Conservation (phyloP, 2,888 invertebrate species). For the Ypsolopha scabrella region DNA sequence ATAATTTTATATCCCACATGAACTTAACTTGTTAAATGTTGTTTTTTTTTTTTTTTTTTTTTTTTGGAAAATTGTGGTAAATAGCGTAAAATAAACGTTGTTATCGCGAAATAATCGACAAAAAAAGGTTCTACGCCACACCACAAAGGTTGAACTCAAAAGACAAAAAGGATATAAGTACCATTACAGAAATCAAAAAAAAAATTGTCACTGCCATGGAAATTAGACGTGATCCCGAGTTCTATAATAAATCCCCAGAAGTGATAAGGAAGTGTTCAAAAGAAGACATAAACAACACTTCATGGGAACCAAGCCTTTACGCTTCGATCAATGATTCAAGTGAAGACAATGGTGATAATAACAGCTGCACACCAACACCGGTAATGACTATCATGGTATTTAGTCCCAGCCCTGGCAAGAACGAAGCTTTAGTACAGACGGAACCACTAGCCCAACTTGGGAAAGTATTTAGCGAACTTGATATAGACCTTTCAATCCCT, state of each 20-base stretch:
- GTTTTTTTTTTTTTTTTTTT: no score
- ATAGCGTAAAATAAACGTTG: no score
- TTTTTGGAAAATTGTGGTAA: no score
- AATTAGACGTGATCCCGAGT: not conserved
- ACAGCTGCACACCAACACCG: conserved; percentile 18
- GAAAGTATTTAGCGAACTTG: no score
- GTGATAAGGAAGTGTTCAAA: conserved; percentile 39
- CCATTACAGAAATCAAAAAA: not conserved
- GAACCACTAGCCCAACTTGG: conserved; percentile 16
- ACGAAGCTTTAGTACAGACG: conserved; percentile 38
- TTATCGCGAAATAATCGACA: no score
- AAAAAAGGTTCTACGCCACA: no score
- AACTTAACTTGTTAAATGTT: no score
- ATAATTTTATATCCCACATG: no score
- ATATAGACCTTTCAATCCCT: no score
- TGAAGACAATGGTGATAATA: conserved; percentile 21
- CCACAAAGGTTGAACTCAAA: no score
- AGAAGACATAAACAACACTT: conserved; percentile 30
- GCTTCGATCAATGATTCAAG: conserved; percentile 24
- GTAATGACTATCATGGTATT: not conserved
- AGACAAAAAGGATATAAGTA: no score
- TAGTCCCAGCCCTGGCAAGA: no score
- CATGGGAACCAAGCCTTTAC: conserved; percentile 37
- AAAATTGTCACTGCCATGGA: not conserved
- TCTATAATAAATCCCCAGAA: conserved; percentile 36